These are phyloP conservation scores for Eupelmus urozonus DNA, from an alignment of 2,888 invertebrate genomes.

Conservation along the genomic window DNA sequence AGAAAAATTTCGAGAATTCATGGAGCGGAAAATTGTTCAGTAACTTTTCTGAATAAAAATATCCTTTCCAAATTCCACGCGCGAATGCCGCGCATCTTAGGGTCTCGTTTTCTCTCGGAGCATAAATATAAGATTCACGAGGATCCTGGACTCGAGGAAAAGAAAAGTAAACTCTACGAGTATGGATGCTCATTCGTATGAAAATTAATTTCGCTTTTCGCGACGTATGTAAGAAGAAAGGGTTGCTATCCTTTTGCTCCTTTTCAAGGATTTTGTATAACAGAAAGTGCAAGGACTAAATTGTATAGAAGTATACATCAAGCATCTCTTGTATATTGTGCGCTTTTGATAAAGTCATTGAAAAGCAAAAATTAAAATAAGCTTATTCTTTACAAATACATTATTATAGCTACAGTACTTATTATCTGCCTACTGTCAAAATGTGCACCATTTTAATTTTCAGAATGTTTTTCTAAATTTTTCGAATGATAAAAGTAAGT, in stretches of 20 bases:
- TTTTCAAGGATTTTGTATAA: no score
- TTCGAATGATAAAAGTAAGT: no score
- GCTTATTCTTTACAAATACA: no score
- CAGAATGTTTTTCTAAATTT: no score
- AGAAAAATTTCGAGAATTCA: slow-evolving; percentile 18
- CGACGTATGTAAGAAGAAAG: background rate
- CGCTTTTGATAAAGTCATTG: no score
- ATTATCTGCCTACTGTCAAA: no score
- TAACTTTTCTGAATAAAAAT: background rate
- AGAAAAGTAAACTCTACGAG: background rate
- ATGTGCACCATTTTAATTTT: no score
- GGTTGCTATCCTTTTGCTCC: background rate
- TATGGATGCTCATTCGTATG: background rate
- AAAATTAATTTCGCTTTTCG: slow-evolving; percentile 11
- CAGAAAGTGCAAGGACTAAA: no score
- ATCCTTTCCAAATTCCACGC: slow-evolving; percentile 11
- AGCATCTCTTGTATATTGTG: no score
- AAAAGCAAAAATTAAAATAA: no score
- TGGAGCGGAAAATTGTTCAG: slow-evolving; percentile 10
- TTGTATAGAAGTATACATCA: no score
- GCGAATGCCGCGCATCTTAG: background rate
- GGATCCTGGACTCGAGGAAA: background rate
- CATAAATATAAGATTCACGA: background rate
- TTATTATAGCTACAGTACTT: no score
- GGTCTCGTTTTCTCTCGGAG: background rate